phyloP scores from a whole-genome alignment of 2,113 vertebrate genomes.

The Calidris pugnax region DNA sequence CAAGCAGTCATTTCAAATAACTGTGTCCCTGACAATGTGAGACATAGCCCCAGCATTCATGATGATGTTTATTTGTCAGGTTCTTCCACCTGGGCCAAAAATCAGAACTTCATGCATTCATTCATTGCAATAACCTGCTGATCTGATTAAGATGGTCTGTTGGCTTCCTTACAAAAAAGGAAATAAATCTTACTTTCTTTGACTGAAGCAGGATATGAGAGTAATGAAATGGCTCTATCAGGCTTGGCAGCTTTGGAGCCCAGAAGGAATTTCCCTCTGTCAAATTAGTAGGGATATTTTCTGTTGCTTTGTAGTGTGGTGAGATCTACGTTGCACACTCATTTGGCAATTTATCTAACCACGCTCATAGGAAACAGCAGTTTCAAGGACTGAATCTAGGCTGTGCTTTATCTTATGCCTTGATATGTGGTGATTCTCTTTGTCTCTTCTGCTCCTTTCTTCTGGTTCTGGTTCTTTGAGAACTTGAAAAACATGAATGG shows the following conservation, averaged over 20 bases:
- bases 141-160: not conserved
- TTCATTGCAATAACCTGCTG: not conserved
- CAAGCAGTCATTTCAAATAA: not conserved
- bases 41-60: not conserved
- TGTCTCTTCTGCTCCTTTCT: not conserved
- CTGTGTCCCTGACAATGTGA: not conserved
- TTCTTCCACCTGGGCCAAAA: not conserved
- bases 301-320: not conserved
- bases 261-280: not conserved
- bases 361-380: not conserved
- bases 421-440: not conserved
- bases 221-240: not conserved
- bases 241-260: not conserved
- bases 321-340: not conserved
- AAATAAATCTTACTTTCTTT: not conserved
- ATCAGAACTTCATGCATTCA: not conserved
- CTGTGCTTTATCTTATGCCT: not conserved
- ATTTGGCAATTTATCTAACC: not conserved
- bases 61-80: not conserved
- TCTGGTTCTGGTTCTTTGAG: not conserved
- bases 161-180: not conserved
- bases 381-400: not conserved
- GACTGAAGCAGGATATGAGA: not conserved
- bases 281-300: not conserved
- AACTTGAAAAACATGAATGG: not conserved